Conservation (phyloP, 1,140 invertebrate genomes). For the Drosophila ficusphila region DNA sequence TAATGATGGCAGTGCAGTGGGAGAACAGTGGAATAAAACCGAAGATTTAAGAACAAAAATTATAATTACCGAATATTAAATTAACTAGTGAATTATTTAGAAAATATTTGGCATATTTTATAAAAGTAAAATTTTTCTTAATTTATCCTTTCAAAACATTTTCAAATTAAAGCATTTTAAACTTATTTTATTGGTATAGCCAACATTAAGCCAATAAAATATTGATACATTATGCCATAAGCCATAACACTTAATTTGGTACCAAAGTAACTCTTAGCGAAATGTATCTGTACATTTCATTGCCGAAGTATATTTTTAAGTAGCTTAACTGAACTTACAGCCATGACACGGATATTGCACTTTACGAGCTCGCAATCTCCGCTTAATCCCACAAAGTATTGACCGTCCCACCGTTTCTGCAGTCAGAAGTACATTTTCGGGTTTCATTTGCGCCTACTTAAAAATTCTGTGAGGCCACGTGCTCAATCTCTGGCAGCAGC, state of each 20-base stretch:
- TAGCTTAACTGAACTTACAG: no score
- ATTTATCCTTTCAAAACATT: no score
- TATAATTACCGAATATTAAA: neutral
- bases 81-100: neutral
- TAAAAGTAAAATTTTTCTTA: no score
- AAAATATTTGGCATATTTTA: no score
- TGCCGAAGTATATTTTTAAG: no score
- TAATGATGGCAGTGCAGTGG: slow-evolving; percentile 52
- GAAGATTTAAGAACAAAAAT: neutral
- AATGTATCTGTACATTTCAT: no score
- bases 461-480: slow-evolving; percentile 24
- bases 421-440: slow-evolving; percentile 1
- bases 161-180: no score
- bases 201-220: no score
- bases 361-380: neutral
- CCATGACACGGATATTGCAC: neutral
- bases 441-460: slow-evolving; percentile 19
- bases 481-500: slow-evolving; percentile 28
- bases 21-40: neutral
- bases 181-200: no score
- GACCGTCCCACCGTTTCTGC: neutral
- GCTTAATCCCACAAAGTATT: neutral
- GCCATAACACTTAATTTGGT: no score
- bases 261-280: no score
- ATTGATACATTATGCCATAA: no score